phyloP scores from a whole-genome alignment of 2,113 vertebrate genomes.

The Vireo altiloquus region DNA sequence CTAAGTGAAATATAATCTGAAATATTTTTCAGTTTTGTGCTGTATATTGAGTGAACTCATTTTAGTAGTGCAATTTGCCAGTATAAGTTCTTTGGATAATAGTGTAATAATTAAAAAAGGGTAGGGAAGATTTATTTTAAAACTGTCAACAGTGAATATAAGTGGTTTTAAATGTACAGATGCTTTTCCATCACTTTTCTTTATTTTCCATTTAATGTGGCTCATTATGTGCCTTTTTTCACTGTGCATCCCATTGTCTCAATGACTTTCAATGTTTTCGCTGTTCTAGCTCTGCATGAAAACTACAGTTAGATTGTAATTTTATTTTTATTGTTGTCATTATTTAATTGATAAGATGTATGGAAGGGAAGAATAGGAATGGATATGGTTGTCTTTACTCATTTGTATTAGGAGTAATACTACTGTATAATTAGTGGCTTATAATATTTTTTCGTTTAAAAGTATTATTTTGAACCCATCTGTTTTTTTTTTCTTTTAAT shows the following conservation, averaged over 20 bases:
- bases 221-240: not conserved
- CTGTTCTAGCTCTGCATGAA: not conserved
- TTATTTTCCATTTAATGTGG: not conserved
- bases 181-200: not conserved
- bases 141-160: not conserved
- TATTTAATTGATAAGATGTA: not conserved
- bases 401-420: slow-evolving; percentile 44
- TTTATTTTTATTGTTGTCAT: slow-evolving; percentile 10
- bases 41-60: not conserved
- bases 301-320: not conserved
- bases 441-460: slow-evolving; percentile 17
- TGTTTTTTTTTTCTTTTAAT: not conserved
- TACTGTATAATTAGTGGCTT: not conserved
- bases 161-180: not conserved
- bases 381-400: not conserved
- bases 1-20: not conserved
- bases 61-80: not conserved
- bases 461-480: not conserved
- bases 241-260: slow-evolving; percentile 39
- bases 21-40: not conserved
- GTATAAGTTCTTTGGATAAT: not conserved
- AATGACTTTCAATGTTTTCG: slow-evolving; percentile 35
- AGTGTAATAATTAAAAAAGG: not conserved
- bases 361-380: not conserved
- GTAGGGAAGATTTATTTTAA: not conserved